phyloP scores from a whole-genome alignment of 2,888 invertebrate genomes.

The Drosophila longiperda region DNA sequence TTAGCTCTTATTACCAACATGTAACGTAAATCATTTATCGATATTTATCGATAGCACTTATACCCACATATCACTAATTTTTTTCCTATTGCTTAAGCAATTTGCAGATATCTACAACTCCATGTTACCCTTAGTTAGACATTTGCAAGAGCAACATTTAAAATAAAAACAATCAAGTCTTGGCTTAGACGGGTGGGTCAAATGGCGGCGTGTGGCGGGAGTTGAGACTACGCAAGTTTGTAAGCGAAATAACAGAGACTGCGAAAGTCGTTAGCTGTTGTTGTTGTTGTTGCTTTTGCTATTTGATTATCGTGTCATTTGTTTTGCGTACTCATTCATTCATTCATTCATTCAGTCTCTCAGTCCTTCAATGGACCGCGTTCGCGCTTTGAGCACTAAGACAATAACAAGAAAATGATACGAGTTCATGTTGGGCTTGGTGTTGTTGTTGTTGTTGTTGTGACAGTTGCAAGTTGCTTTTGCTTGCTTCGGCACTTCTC shows the following conservation, averaged over 20 bases:
- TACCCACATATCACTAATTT: not conserved
- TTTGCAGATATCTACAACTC: not conserved
- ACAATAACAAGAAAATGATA: slow-evolving; percentile 74
- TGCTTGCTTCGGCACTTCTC: slow-evolving; percentile 18
- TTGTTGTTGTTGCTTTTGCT: slow-evolving; percentile 16
- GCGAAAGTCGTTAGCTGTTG: slow-evolving; percentile 17
- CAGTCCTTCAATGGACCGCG: slow-evolving; percentile 45
- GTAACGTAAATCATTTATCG: not conserved
- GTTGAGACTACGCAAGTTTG: slow-evolving; percentile 32
- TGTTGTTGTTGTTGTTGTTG: slow-evolving; percentile 35
- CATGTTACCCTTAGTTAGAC: not conserved
- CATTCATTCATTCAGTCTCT: slow-evolving; percentile 41
- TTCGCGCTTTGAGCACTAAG: slow-evolving; percentile 41
- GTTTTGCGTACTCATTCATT: slow-evolving; percentile 65
- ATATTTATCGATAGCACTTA: not conserved
- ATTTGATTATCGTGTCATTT: slow-evolving; percentile 75
- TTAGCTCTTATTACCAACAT: not conserved
- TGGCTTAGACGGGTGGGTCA: not conserved
- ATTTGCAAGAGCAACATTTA: not conserved
- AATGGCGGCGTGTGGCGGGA: not conserved
- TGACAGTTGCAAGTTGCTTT: slow-evolving; percentile 51
- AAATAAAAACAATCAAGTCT: slow-evolving; percentile 25
- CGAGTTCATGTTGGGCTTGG: slow-evolving; percentile 25
- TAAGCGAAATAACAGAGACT: slow-evolving; percentile 50
- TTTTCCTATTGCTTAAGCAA: not conserved